These are phyloP conservation scores for Neoarius graeffei DNA, from an alignment of 2,113 vertebrate species.

Conservation along the genomic window DNA sequence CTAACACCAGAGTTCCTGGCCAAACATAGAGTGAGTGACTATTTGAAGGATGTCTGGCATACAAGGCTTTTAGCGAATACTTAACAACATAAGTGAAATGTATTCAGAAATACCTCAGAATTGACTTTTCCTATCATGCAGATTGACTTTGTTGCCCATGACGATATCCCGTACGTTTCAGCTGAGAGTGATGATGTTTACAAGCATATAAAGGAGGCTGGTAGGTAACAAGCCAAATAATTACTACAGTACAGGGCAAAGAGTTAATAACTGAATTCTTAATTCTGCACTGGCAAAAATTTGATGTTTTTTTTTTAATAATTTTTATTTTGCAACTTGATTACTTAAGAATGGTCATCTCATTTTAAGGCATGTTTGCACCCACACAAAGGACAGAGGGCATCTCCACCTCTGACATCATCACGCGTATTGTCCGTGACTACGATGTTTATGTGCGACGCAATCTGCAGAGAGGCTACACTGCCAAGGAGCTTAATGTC, in stretches of 20 bases:
- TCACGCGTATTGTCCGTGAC: conserved; percentile 87
- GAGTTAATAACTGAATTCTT: not conserved
- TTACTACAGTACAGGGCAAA: not conserved
- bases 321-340: not conserved
- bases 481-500: conserved; percentile 87
- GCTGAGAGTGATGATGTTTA: conserved; percentile 87
- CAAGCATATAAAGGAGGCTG: conserved; percentile 86
- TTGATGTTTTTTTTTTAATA: not conserved
- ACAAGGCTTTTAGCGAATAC: not conserved
- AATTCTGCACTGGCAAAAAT: not conserved
- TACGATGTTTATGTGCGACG: conserved; percentile 83
- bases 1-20: conserved; percentile 80
- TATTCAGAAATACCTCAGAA: not conserved
- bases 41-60: not conserved
- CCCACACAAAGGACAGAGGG: conserved; percentile 87
- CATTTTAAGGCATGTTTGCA: conserved; percentile 81
- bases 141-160: conserved; percentile 79
- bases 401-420: conserved; percentile 86
- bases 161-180: conserved; percentile 74
- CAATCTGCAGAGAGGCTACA: conserved; percentile 85
- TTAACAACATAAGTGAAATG: not conserved
- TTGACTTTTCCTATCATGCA: conserved; percentile 61
- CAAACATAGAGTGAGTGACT: conserved; percentile 77
- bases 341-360: not conserved
- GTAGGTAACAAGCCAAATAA: conserved; percentile 58